Base-by-base conservation (phyloP, 1,140 invertebrate genomes). In the Zaprionus lachaisei region DNA sequence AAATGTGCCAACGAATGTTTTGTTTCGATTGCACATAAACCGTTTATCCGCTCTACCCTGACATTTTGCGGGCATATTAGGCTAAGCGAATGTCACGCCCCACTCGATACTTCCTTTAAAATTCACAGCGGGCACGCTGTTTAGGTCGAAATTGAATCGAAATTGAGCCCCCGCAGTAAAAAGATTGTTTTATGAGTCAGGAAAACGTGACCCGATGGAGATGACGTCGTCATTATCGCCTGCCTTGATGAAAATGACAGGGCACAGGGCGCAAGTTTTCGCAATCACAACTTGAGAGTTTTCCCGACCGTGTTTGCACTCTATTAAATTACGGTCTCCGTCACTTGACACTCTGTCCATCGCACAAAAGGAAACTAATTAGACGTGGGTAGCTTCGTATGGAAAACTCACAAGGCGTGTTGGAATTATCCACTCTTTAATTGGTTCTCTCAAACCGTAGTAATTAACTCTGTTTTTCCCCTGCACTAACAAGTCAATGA, bases 321-420 rank as follows among this genome's bases (percentile, higher is more conserved):
- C 78, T 71, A 84, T 80, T 78, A 67, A 81, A 73, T 81, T 64
- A 74, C 74, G 64, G 62, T 63, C 72, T 28, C 20, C 38, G 60
- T 78, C 64, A 80, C 78, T 75, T 58, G 65, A 80, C 47, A 80
- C 57, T 24, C 56, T 56, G 65, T 28, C 26, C 14, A 1, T 34
- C 31, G 14, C 47, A 70, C 37, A 28, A 73, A 57, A 47, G 17
- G 60, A 67, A 84, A 72, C 64, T 84, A 81, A 84, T 85, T 85
- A 84, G 55, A 37, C 61, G 55, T 56, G 65, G 68, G 65, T 61
- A 20, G 71, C 57, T 62, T 65, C 44, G 24, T n/a, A 49, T 70
- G 57, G 41, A 63, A 14, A 64, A 26, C 31, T 26, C 22, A 64
- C 37, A 7, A 62, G 54, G 11, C 15, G 54, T 56, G 37, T 22